phyloP scores from a whole-genome alignment of 2,113 vertebrate genomes.

The Callopanchax toddi region DNA sequence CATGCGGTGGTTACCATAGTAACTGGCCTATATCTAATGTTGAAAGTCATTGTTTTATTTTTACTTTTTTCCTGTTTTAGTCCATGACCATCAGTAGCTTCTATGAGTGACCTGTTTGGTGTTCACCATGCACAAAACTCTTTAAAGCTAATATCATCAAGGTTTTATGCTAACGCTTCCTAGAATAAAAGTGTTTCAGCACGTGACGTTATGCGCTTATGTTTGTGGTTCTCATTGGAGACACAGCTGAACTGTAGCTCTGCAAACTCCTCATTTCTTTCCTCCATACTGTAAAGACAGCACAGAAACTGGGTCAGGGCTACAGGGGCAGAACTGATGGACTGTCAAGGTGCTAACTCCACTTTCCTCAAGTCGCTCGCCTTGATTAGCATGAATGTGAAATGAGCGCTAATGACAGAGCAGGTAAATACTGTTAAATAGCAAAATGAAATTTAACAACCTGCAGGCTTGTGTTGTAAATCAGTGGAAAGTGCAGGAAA shows the following conservation, averaged over 20 bases:
- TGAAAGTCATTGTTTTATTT: constrained; percentile 33
- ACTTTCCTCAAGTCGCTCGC: constrained; percentile 23
- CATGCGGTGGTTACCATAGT: constrained; percentile 59
- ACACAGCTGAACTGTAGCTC: constrained; percentile 18
- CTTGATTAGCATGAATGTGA: constrained; percentile 36
- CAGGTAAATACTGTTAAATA: constrained; percentile 11
- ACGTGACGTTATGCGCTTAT: not conserved
- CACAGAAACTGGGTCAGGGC: constrained; percentile 49
- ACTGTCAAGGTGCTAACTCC: constrained; percentile 25
- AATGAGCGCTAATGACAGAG: constrained; percentile 27
- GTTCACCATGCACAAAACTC: too few relatives aligned
- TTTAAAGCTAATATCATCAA: too few relatives aligned
- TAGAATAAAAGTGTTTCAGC: not conserved
- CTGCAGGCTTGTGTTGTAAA: not conserved
- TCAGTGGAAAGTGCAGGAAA: not conserved
- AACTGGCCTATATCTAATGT: constrained; percentile 57
- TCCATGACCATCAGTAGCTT: not conserved
- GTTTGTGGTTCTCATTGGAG: constrained; percentile 8
- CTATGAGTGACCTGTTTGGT: too few relatives aligned
- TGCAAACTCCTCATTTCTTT: constrained; percentile 13
- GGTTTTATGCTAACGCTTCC: too few relatives aligned
- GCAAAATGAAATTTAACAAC: constrained; percentile 15
- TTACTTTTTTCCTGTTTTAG: constrained; percentile 20
- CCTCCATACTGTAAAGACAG: constrained; percentile 14
- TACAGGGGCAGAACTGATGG: constrained; percentile 53